Evolutionary conservation across 2,888 invertebrate genomes (phyloP), one percentile per base, ranked within the genome.

Genomic region (Hyposoter dolosus): DNA sequence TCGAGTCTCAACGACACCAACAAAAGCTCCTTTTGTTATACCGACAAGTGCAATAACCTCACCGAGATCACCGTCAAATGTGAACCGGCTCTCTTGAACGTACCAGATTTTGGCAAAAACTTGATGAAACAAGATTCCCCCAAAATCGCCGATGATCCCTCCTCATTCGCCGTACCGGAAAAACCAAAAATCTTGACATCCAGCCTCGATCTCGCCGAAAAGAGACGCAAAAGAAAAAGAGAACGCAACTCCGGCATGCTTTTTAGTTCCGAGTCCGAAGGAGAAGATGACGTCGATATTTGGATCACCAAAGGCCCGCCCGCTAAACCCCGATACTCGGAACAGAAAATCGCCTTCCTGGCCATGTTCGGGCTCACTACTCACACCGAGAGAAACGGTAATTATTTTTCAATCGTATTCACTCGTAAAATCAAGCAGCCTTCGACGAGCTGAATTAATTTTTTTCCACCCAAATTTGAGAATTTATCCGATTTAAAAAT

Each of bases 311-410:
- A 95, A 87, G 95, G 94, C 82, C 95, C 94, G 83, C 95, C 95
- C 9, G 93, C 94, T n/a, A 95, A 95, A 87, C 92, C 94, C 23
- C 95, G 95, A 87, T 93, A 94, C 80, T 94, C 94, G 17, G 94
- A 95, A 45, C 94, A 95, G 71, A 96, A 97, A 92, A 92, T 95
- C 19, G 94, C 95, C 19, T 97, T 97, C 92, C 94, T 97, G 77
- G 95, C 96, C 40, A 94, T 95, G 88, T 96, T 97, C 87, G 95
- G 95, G 74, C 93, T 97, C 83, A 96, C 96, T 9, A 96, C 97
- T n/a, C 95, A 95, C 80, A 94, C 94, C 74, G 94, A 93, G 87
- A 96, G 94, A 89, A 96, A 96, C 94, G 96, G 97, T 97, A 94
- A 94, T 28, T 60, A 12, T 3, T 10, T 12, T 12, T 23, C 1